Evolutionary conservation across 1,140 invertebrate genomes (phyloP), one percentile per base, ranked within the genome.

Genomic region (Drosophila lacteicornis): DNA sequence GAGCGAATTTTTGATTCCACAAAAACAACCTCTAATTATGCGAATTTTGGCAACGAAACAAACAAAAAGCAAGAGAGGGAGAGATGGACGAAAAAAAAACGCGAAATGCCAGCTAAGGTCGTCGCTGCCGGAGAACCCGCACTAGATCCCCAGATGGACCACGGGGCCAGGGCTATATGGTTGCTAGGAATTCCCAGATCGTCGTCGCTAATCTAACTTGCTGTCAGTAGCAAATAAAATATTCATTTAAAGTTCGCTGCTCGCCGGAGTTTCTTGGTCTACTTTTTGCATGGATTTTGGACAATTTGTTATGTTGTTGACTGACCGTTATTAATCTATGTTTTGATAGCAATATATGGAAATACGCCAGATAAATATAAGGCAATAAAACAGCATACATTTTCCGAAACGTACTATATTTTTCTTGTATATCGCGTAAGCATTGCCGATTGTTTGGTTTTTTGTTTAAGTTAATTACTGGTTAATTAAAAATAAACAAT

Each of bases 161-260:
- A 75, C 58, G 58, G 46, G 67, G 69, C 69, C 69, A 73, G 67
- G 67, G 69, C 53, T 58, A 59, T 58, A 59, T 36, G 38, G 36
- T 59, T 17, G 33, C 68, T 74, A 83, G 83, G 83, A 86, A 86
- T 80, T 83, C 84, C 83, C 83, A 79, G 50, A 42, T 62, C 30
- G 27, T 40, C 66, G 47, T 61, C 62, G 60, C 59, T 59, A 59
- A 81, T 78, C 78, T 42, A 45, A 78, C 57, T 70, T 82, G 75
- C 49, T 85, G 62, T 85, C 53, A 33, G 15, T 27, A 25, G 47
- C 43, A 12, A 42, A 43, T 70, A 25, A 73, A 42, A 73, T 70
- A 73, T 76, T 70, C n/a, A 22, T 50, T 62, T 61, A 3, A 38
- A 77, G 51, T 71, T 74, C 59, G 51, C 63, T 66, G 30, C 19